A percentile compares a stretch with the other conserved stretches of the same genome.
phyloP scores from a whole-genome alignment of 2,888 invertebrate species.

The Ecdyonurus torrentis region DNA sequence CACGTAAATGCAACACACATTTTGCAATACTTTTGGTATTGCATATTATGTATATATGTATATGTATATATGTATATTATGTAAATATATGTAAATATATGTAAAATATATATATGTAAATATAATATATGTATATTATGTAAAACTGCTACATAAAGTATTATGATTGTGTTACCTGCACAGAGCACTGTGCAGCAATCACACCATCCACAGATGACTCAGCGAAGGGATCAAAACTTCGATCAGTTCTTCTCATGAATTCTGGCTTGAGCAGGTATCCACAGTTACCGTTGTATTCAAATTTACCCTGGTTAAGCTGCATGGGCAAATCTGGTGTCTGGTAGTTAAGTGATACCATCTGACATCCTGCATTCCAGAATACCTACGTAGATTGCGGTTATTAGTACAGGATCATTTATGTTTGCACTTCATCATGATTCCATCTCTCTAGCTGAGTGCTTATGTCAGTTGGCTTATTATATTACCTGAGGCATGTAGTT shows the following conservation, averaged over 20 bases:
- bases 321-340: conserved; percentile 52
- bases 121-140: too few relatives aligned
- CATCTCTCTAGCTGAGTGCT: not conserved
- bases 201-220: conserved; percentile 55
- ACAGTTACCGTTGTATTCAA: conserved; percentile 52
- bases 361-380: conserved; percentile 60
- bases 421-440: not conserved
- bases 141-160: not conserved
- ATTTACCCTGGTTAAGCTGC: conserved; percentile 58
- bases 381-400: conserved; percentile 28
- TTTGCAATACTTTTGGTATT: too few relatives aligned
- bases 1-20: too few relatives aligned
- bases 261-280: conserved; percentile 53
- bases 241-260: conserved; percentile 51
- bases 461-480: not conserved
- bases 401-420: not conserved
- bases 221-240: conserved; percentile 51
- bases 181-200: conserved; percentile 51
- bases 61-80: too few relatives aligned
- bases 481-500: conserved; percentile 51
- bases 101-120: too few relatives aligned
- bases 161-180: conserved; percentile 31
- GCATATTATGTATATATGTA: too few relatives aligned
- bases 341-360: conserved; percentile 55
- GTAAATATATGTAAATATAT: too few relatives aligned